Evolutionary conservation across 2,113 vertebrate genomes (phyloP).

Genomic region (Takifugu bimaculatus): DNA sequence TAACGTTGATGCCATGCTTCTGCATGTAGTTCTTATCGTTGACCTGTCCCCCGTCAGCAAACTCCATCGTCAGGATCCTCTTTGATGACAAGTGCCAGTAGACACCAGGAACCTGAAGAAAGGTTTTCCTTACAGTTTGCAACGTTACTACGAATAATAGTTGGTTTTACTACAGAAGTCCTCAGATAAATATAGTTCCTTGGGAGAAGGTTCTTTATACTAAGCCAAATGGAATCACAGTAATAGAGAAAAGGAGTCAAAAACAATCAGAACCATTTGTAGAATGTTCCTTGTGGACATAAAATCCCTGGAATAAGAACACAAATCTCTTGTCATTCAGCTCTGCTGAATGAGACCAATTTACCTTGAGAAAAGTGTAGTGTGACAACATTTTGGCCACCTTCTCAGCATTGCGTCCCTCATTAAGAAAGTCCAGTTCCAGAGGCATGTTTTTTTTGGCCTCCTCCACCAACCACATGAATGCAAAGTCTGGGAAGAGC

Average conservation of each 20-base stretch:
- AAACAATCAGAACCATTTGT: too few relatives aligned
- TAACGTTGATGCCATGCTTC: conserved; percentile 83
- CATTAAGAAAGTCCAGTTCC: conserved; percentile 94
- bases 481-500: conserved; percentile 93
- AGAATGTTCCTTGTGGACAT: too few relatives aligned
- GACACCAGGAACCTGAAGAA: conserved; percentile 85
- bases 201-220: too few relatives aligned
- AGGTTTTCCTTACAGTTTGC: neutral
- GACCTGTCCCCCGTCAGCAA: conserved; percentile 92
- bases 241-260: too few relatives aligned
- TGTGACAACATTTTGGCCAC: conserved; percentile 83
- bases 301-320: neutral
- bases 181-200: too few relatives aligned
- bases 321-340: neutral
- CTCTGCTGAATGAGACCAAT: neutral
- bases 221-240: too few relatives aligned
- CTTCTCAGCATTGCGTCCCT: conserved; percentile 91
- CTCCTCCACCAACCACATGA: conserved; percentile 97
- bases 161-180: too few relatives aligned
- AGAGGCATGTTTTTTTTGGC: conserved; percentile 95
- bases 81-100: conserved; percentile 92
- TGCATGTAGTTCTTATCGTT: conserved; percentile 91
- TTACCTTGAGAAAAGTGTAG: conserved; percentile 80
- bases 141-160: too few relatives aligned
- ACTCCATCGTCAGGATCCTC: conserved; percentile 94